Base-by-base conservation (phyloP, 2,888 invertebrate genomes). In the Coelinius sp. region DNA sequence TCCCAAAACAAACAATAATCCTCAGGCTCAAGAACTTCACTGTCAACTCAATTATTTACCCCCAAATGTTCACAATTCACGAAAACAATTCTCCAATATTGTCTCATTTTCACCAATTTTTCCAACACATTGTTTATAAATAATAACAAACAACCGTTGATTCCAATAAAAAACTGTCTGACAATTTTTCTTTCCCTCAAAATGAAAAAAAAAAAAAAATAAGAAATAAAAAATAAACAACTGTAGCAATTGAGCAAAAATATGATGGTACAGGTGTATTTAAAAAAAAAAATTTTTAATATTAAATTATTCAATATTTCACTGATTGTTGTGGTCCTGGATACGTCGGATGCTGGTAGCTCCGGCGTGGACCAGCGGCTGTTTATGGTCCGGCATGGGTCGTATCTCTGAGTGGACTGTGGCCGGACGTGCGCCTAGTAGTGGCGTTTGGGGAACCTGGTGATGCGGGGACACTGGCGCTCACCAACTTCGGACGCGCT, bases 371-470 rank as follows among this genome's bases (percentile, higher is more conserved):
- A 83, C 83, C 83, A 81, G 76, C 73, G 75, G 70, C 74, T 82
- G 84, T 82, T n/a, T 80, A 80, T 84, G 85, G 87, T 87, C 87
- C 87, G 85, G 87, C 87, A 85, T 85, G 86, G 86, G 86, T 86
- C 87, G 87, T 86, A 86, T 86, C 87, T 85, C 84, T 82, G 84
- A 87, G 87, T 87, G 87, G 87, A 87, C 87, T 87, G 87, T 86
- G 87, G 31, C 86, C 84, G 86, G 85, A 85, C 86, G 85, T 85
- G 86, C 85, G 85, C 85, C 82, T 76, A 71, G 78, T 77, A 73
- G 76, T 81, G 83, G 83, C 82, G 83, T 84, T 82, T 83, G 85
- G 84, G 85, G 83, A 84, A 84, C 84, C 84, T 86, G 86, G 83
- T 83, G 77, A 75, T 73, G 76, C 31, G 35, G 73, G 70, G n/a